phyloP scores from a whole-genome alignment of 1,140 invertebrate genomes.

The Asbolus verrucosus region DNA sequence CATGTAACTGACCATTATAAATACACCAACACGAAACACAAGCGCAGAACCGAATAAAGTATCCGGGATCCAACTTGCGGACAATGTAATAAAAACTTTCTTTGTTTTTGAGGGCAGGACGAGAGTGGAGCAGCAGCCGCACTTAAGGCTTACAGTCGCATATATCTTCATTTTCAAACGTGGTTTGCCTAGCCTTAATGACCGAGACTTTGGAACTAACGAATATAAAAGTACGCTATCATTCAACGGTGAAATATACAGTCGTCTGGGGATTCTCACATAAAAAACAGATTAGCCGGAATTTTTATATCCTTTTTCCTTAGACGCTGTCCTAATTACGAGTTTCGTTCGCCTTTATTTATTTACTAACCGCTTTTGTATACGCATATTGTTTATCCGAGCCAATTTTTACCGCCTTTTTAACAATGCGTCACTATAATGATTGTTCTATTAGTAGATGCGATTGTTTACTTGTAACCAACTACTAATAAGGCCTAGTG shows the following conservation, averaged over 20 bases:
- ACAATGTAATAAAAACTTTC: conserved; percentile 51
- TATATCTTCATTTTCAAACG: conserved; percentile 50
- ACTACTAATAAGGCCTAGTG: no score
- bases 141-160: conserved; percentile 47
- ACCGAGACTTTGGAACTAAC: conserved; percentile 52
- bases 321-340: conserved; percentile 47
- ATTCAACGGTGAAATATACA: conserved; percentile 53
- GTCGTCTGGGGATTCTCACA: conserved; percentile 49
- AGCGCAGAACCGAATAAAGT: conserved; percentile 37
- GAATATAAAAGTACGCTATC: conserved; percentile 55
- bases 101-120: conserved; percentile 43
- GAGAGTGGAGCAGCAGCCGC: conserved; percentile 31
- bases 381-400: background rate
- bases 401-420: background rate
- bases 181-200: conserved; percentile 50
- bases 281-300: conserved; percentile 53
- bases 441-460: no score
- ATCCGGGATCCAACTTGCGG: conserved; percentile 40
- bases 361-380: conserved; percentile 31
- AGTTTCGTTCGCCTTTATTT: conserved; percentile 31
- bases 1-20: conserved; percentile 49
- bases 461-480: no score
- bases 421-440: no score
- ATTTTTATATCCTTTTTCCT: conserved; percentile 49
- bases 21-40: conserved; percentile 38